A percentile compares a stretch with the other conserved stretches of the same genome.
Evolutionary conservation across 2,888 invertebrate genomes (phyloP).

Genomic region (Ditylenchus weischeri): DNA sequence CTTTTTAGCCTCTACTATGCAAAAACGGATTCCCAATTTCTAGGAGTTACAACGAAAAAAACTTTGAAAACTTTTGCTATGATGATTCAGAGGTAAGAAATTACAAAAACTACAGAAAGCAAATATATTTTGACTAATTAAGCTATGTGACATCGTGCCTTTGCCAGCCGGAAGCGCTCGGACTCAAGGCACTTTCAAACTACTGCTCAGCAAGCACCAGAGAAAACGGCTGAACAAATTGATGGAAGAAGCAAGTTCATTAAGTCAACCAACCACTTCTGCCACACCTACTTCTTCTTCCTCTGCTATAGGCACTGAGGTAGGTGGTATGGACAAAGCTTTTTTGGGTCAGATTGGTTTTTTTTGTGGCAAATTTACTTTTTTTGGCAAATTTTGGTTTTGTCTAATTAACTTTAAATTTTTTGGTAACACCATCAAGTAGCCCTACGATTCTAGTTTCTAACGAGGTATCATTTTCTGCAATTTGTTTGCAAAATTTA

Average conservation of each 20-base stretch:
- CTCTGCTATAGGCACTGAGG: neutral
- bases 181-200: slow-evolving; percentile 4
- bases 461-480: too few relatives aligned
- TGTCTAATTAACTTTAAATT: too few relatives aligned
- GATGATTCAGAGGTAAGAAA: neutral
- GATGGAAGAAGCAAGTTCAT: too few relatives aligned
- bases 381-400: too few relatives aligned
- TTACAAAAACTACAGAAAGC: neutral
- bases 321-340: neutral
- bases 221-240: neutral
- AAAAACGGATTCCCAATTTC: neutral
- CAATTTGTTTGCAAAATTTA: too few relatives aligned
- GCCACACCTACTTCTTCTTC: too few relatives aligned
- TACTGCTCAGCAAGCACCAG: neutral
- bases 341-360: too few relatives aligned
- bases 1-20: slow-evolving; percentile 3
- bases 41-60: neutral
- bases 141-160: slow-evolving; percentile 1
- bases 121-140: neutral
- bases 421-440: too few relatives aligned
- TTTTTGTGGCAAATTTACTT: too few relatives aligned
- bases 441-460: too few relatives aligned
- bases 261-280: too few relatives aligned
- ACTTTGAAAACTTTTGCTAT: slow-evolving; percentile 4
- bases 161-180: slow-evolving; percentile 2